Percentiles rank a stretch among this genome's conserved stretches.
phyloP scores from a whole-genome alignment of 2,888 invertebrate species.

The Lasioglossum figueresi region DNA sequence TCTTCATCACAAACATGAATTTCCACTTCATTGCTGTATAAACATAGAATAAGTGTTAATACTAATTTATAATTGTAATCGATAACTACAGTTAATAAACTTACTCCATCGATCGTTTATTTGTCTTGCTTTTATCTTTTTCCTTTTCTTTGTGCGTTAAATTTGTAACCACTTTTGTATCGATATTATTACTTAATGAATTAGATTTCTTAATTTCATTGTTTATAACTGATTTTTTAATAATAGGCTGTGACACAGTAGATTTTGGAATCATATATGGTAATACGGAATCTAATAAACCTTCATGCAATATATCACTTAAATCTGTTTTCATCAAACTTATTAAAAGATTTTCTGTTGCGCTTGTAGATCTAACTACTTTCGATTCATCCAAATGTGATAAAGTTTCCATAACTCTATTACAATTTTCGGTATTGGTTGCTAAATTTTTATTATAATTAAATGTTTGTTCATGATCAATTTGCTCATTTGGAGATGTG shows the following conservation, averaged over 20 bases:
- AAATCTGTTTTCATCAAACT: conserved; percentile 82
- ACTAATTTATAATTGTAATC: conserved; percentile 14
- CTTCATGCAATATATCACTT: conserved; percentile 91
- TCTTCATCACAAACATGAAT: conserved; percentile 98
- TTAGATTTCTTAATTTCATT: conserved; percentile 85
- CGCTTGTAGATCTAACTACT: conserved; percentile 1
- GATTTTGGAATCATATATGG: conserved; percentile 90
- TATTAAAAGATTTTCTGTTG: conserved; percentile 69
- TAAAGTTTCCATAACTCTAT: conserved; percentile 12
- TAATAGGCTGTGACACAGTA: conserved; percentile 85
- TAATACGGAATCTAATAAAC: conserved; percentile 92
- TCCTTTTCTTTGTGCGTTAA: conserved; percentile 62
- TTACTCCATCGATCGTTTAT: conserved; percentile 78
- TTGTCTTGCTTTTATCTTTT: conserved; percentile 74
- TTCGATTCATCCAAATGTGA: conserved; percentile 17
- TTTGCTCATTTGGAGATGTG: neutral
- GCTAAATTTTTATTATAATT: conserved; percentile 4
- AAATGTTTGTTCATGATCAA: conserved; percentile 7
- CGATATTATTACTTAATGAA: conserved; percentile 78
- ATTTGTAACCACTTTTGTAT: conserved; percentile 59
- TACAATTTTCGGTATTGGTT: conserved; percentile 23
- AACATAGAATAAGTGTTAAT: conserved; percentile 24
- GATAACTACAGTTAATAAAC: conserved; percentile 46
- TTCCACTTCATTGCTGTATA: conserved; percentile 90
- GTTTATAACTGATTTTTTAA: conserved; percentile 84